Evolutionary conservation across 2,113 vertebrate species (phyloP).

Genomic region (Proteles cristata): DNA sequence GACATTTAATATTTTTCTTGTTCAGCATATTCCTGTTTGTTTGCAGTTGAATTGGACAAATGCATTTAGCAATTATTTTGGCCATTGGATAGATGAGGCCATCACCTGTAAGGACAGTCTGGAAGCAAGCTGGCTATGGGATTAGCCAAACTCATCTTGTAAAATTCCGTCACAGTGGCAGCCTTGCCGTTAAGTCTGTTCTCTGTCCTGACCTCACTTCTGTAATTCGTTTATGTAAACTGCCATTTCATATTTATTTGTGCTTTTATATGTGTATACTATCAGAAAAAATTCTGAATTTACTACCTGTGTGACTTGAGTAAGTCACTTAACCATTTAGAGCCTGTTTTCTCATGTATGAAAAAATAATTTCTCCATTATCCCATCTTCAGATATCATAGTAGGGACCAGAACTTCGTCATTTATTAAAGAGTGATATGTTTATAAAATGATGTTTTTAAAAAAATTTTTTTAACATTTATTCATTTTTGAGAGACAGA

Average conservation of each 20-base stretch:
- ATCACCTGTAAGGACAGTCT: background rate
- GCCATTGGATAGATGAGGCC: fast-evolving
- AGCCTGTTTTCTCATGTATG: background rate
- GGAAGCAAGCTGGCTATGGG: background rate
- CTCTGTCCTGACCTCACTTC: background rate
- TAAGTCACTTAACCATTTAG: background rate
- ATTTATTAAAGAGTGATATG: background rate
- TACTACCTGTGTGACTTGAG: background rate
- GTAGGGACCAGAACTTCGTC: background rate
- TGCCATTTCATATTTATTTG: background rate
- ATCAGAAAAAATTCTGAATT: background rate
- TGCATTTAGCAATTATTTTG: background rate
- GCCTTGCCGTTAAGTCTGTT: background rate
- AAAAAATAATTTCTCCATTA: conserved; percentile 1
- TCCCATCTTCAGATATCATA: background rate
- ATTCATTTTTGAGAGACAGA: too few species aligned
- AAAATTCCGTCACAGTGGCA: fast-evolving
- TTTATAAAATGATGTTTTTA: conserved; percentile 1
- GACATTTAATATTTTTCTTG: background rate
- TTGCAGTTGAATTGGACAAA: background rate
- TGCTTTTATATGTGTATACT: background rate
- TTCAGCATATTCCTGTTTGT: background rate
- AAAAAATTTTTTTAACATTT: too few species aligned
- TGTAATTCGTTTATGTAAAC: background rate
- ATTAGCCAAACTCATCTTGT: background rate